A percentile compares a stretch with the other conserved stretches of the same genome.
Conservation (phyloP, 1,140 invertebrate species). For the Pseudachorutes palmiensis region DNA sequence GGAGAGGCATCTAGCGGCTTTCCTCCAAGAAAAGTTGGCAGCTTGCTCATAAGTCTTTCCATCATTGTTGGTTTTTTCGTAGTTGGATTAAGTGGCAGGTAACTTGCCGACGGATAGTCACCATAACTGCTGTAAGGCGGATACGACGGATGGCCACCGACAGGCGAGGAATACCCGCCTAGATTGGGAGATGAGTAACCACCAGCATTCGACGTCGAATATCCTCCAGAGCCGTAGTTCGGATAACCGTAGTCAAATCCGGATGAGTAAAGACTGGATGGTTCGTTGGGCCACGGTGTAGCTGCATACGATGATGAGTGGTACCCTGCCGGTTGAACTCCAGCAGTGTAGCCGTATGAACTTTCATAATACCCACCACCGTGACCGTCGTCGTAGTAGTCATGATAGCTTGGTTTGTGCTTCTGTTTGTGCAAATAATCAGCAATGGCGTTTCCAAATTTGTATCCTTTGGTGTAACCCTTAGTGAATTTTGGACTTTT, state of each 20-base stretch:
- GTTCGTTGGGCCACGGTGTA: background rate
- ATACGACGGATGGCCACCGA: background rate
- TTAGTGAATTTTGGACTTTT: background rate
- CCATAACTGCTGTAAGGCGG: background rate
- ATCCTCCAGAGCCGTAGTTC: background rate
- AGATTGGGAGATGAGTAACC: too few relatives aligned
- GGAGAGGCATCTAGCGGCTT: background rate
- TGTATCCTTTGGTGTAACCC: background rate
- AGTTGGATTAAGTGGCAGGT: background rate
- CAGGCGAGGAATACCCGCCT: background rate
- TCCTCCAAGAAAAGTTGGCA: background rate
- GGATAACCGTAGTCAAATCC: background rate
- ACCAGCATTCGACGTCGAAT: background rate
- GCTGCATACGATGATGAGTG: too few relatives aligned
- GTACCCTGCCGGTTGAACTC: too few relatives aligned
- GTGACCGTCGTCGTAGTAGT: slow-evolving; percentile 4
- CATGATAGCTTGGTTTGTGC: slow-evolving; percentile 3
- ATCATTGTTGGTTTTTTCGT: background rate
- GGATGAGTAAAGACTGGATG: background rate
- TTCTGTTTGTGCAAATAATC: background rate
- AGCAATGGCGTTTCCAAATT: background rate
- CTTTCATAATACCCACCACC: background rate
- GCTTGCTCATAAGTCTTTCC: slow-evolving; percentile 4
- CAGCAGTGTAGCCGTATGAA: background rate
- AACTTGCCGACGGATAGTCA: background rate